Evolutionary conservation across 1,140 invertebrate genomes (phyloP), one percentile per base, ranked within the genome.

Genomic region (Babylonia areolata): DNA sequence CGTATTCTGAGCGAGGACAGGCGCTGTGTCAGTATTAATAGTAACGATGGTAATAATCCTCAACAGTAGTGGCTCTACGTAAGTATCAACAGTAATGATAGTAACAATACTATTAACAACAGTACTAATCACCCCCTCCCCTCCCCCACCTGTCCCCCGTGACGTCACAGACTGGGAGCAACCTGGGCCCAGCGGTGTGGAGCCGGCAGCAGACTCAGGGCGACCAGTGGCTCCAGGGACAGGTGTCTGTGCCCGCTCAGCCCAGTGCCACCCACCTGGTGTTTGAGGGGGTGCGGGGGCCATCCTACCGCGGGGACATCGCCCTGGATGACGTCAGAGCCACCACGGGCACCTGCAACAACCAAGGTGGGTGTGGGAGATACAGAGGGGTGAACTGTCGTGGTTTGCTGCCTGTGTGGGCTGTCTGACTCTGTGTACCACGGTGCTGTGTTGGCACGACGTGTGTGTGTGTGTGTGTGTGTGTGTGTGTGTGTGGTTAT

Each of bases 241-340:
- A 86, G 33, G 77, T 93, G 1, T 88, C 89, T 75, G 89, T 93
- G 37, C 54, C 88, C 39, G 87, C 39, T 6, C 78, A 46, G 35
- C 20, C 83, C 31, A 58, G n/a, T 28, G 3, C 71, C 33, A 51
- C 42, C 58, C 58, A 82, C 37, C 40, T 86, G 23, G 79, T 78
- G 6, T 83, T 87, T 69, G 87, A 84, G 89, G 90, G 37, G 77
- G 85, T 73, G 64, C 85, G 96, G 20, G 96, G 96, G 9, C 96
- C 96, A 11, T 39, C 58, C 28, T 88, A 46, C 58, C 93, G 96
- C 88, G 96, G 96, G 23, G 96, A 97, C 88, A 96, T 97, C 90
- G 96, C 96, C 17, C 95, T 97, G 35, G 96, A 97, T 91, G 96
- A 96, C 85, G 95, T 97, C 58, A 95, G 96, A 3, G 95, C 96